These are phyloP conservation scores for Frieseomelitta varia DNA, from an alignment of 1,140 invertebrate species.

Conservation along the genomic window DNA sequence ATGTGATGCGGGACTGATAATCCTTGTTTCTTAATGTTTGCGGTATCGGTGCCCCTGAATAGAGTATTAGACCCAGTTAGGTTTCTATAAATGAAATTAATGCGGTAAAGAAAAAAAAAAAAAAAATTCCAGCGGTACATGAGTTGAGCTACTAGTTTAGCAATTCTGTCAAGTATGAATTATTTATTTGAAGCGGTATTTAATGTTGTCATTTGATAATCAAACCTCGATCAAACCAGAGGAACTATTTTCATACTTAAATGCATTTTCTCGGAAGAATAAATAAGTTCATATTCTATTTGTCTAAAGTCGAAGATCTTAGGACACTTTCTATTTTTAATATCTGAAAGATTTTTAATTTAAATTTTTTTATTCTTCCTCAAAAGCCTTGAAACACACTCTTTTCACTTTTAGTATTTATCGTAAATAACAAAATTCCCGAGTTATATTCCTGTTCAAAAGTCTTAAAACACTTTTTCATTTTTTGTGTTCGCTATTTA, in stretches of 20 bases:
- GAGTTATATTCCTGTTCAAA: too few species aligned
- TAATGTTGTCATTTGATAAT: neutral
- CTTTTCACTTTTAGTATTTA: too few species aligned
- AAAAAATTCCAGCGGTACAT: neutral
- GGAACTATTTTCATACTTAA: neutral
- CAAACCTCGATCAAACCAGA: neutral
- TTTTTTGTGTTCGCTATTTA: too few species aligned
- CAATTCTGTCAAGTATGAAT: neutral
- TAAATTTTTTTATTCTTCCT: too few species aligned
- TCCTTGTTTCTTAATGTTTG: constrained; percentile 34
- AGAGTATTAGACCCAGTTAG: constrained; percentile 28
- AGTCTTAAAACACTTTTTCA: too few species aligned
- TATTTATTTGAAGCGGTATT: neutral
- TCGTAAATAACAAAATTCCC: too few species aligned
- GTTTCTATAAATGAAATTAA: constrained; percentile 60
- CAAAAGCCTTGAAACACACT: too few species aligned
- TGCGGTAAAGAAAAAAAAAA: neutral
- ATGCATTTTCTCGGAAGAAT: neutral
- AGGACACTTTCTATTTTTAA: too few species aligned
- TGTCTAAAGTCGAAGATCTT: too few species aligned
- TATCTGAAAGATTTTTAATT: too few species aligned
- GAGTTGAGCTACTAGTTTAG: neutral
- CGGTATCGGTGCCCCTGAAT: constrained; percentile 32
- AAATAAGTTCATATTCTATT: too few species aligned
- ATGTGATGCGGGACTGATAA: constrained; percentile 21